Evolutionary conservation across 2,113 vertebrate genomes (phyloP), one percentile per base, ranked within the genome.

Genomic region (Ceratotherium simum): DNA sequence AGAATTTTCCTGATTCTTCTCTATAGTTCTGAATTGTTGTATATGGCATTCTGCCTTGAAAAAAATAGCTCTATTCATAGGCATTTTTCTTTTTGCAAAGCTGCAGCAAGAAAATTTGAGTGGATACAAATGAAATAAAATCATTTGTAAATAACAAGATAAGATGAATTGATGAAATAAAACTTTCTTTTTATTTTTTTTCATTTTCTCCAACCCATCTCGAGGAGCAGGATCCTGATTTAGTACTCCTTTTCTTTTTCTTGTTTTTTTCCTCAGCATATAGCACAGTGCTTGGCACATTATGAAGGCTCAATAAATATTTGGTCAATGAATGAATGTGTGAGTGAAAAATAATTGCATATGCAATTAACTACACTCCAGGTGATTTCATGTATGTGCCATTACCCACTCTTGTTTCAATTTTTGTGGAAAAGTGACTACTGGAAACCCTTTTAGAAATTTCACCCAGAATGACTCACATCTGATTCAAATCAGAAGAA

Each of bases 401-500:
- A 48, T 93, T 90, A 97, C 20, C 46, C 62, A 90, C 78, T 96
- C 12, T 87, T 96, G n/a, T 65, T 91, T 97, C 82, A 95, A 33
- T 88, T 96, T 91, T 80, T 80, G 54, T 85, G 31, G 58, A 90
- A 95, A 95, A 96, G 39, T 92, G 33, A 97, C 79, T 94, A 95
- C 93, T 96, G 64, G 39, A 96, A 97, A 90, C 75, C 23, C 0
- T 21, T 46, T 96, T 84, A 18, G 67, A 87, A 48, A 88, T 93
- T 97, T 97, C 65, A 60, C 17, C 6, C 48, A 80, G 62, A 97
- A 98, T 95, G 89, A 97, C 76, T 80, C 85, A 87, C 93, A 31
- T 97, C 86, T 98, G 94, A 97, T 93, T 96, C 86, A 97, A 84
- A 96, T 93, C 62, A 97, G 95, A 90, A 98, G 97, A 97, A 97